Conservation (phyloP, 1,140 invertebrate species). For the Lucilia cuprina region DNA sequence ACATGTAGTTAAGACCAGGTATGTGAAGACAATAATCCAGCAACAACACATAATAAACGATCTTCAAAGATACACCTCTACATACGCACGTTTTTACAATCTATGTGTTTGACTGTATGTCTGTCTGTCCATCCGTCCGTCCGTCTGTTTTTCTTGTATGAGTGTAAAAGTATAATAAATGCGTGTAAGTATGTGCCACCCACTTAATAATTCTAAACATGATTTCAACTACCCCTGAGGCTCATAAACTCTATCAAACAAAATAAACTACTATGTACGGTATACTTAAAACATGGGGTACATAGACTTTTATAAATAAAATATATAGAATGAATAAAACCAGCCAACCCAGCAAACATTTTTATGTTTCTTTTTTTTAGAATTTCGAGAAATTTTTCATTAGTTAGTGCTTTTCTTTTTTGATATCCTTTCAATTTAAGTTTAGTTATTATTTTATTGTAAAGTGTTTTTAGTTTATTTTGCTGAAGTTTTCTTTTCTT, state of each 20-base stretch:
- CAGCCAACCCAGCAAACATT: too few relatives aligned
- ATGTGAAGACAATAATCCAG: neutral
- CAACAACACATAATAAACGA: neutral
- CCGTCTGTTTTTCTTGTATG: too few relatives aligned
- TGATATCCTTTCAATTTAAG: too few relatives aligned
- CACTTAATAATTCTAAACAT: slow-evolving; percentile 33
- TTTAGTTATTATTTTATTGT: neutral
- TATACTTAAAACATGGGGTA: neutral
- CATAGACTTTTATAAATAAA: neutral
- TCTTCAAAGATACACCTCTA: neutral
- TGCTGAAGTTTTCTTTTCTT: neutral
- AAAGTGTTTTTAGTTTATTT: neutral
- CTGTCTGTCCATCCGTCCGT: too few relatives aligned
- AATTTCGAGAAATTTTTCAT: too few relatives aligned
- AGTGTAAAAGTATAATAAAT: neutral
- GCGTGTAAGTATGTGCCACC: slow-evolving; percentile 19
- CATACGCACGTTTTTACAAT: neutral
- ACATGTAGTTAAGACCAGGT: neutral
- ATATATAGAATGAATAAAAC: neutral
- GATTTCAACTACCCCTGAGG: slow-evolving; percentile 32
- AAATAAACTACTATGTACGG: neutral
- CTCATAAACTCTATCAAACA: slow-evolving; percentile 32
- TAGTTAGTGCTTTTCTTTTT: too few relatives aligned
- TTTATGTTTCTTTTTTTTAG: neutral
- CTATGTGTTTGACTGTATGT: neutral